Conservation (phyloP, 1,140 invertebrate species). For the Caenorhabditis remanei region DNA sequence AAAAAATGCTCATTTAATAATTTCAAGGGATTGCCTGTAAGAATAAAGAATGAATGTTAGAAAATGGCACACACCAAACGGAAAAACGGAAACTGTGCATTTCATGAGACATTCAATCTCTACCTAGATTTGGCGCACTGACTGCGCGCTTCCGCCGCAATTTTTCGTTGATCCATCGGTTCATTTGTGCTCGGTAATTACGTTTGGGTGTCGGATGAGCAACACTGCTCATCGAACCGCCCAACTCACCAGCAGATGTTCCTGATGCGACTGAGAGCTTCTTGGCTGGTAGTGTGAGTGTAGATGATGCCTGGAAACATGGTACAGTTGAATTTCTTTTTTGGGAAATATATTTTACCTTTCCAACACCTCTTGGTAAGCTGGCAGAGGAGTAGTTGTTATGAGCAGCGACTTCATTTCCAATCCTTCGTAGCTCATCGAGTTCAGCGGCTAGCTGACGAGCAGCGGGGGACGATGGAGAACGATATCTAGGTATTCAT, state of each 20-base stretch:
- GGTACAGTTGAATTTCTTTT: neutral
- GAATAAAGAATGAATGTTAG: slow-evolving; percentile 38
- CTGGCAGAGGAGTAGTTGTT: slow-evolving; percentile 71
- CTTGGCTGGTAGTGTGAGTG: slow-evolving; percentile 67
- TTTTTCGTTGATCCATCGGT: slow-evolving; percentile 68
- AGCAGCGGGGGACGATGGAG: slow-evolving; percentile 75
- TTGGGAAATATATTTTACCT: slow-evolving; percentile 64
- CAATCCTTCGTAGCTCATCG: slow-evolving; percentile 73
- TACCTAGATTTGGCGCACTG: slow-evolving; percentile 86
- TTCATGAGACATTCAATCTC: slow-evolving; percentile 60
- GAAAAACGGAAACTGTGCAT: slow-evolving; percentile 11
- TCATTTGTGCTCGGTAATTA: slow-evolving; percentile 63
- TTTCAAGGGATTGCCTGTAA: neutral
- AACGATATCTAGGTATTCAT: slow-evolving; percentile 62
- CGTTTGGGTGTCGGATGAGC: slow-evolving; percentile 62
- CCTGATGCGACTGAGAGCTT: slow-evolving; percentile 69
- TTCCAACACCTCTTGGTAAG: slow-evolving; percentile 71
- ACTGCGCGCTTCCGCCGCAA: slow-evolving; percentile 82
- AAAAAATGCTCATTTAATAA: neutral
- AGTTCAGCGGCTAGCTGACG: slow-evolving; percentile 77
- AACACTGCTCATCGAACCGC: slow-evolving; percentile 52
- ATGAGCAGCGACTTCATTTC: slow-evolving; percentile 60
- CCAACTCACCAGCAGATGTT: slow-evolving; percentile 67
- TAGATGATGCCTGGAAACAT: slow-evolving; percentile 68
- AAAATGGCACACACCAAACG: slow-evolving; percentile 35